A percentile compares a stretch with the other conserved stretches of the same genome.
Evolutionary conservation across 2,797 vertebrate species (phyloP).

Genomic region (Avahi laniger): DNA sequence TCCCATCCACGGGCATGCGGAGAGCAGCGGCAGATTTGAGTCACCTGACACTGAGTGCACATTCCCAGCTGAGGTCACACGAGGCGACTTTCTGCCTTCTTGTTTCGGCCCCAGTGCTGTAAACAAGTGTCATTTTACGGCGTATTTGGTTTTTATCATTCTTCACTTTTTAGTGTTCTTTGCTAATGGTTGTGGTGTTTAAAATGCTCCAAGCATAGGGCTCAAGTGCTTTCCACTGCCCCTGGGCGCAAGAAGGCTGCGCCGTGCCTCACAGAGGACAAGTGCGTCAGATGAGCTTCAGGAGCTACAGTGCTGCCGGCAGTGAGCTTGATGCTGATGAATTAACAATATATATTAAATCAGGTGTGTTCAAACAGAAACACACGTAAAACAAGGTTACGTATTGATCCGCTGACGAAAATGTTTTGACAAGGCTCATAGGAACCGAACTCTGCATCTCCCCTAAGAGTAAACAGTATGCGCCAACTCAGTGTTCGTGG

Average conservation of each 20-base stretch:
- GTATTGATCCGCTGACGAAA: not conserved
- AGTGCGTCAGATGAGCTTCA: no score
- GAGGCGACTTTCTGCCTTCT: not conserved
- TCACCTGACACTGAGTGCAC: rapidly evolving
- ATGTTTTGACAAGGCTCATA: rapidly evolving
- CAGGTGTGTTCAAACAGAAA: not conserved
- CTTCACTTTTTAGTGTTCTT: not conserved
- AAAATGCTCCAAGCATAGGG: not conserved
- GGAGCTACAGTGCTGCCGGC: rapidly evolving
- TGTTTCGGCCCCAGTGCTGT: rapidly evolving
- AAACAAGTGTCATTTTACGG: not conserved
- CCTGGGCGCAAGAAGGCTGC: not conserved
- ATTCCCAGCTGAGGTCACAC: not conserved
- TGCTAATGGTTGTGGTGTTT: not conserved
- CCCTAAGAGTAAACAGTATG: not conserved
- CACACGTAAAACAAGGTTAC: no score
- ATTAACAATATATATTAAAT: not conserved
- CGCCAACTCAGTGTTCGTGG: not conserved
- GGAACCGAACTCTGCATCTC: not conserved
- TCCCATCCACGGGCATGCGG: rapidly evolving
- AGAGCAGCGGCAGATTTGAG: no score
- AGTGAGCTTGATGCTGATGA: not conserved
- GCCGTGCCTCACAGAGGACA: not conserved
- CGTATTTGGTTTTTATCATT: rapidly evolving
- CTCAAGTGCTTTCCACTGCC: no score